Conservation (phyloP, 2,113 vertebrate species). For the Penelope pileata region DNA sequence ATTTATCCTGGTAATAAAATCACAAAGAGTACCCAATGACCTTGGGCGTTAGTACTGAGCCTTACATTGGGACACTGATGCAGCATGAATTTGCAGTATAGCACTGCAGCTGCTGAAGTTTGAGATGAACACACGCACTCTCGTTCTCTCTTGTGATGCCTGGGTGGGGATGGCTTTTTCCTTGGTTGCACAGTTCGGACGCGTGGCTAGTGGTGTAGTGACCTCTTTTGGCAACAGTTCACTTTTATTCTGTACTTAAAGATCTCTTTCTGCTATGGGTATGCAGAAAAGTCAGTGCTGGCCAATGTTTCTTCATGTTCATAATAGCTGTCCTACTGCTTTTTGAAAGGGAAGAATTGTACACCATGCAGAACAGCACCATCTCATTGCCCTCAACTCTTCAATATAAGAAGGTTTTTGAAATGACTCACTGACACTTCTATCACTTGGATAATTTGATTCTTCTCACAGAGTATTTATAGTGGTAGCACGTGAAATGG, state of each 20-base stretch:
- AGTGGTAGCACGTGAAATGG: background rate
- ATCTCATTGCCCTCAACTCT: background rate
- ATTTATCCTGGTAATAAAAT: background rate
- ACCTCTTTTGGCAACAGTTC: background rate
- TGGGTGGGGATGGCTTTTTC: background rate
- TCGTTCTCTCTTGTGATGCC: fast-evolving
- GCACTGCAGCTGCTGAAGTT: background rate
- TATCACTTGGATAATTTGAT: background rate
- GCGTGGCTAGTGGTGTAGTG: background rate
- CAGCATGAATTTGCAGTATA: background rate
- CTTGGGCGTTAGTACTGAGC: background rate
- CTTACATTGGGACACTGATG: background rate
- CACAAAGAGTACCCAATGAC: background rate
- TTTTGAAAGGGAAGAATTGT: background rate
- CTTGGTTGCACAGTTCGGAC: background rate
- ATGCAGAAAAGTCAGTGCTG: background rate
- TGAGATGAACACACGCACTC: background rate
- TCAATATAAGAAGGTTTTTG: background rate
- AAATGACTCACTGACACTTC: background rate
- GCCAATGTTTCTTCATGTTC: background rate
- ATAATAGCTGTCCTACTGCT: background rate
- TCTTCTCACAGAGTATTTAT: background rate
- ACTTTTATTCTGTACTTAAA: background rate
- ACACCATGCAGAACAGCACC: background rate
- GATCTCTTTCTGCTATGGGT: background rate